Evolutionary conservation across 1,140 invertebrate species (phyloP).

Genomic region (Neodiprion fabricii): DNA sequence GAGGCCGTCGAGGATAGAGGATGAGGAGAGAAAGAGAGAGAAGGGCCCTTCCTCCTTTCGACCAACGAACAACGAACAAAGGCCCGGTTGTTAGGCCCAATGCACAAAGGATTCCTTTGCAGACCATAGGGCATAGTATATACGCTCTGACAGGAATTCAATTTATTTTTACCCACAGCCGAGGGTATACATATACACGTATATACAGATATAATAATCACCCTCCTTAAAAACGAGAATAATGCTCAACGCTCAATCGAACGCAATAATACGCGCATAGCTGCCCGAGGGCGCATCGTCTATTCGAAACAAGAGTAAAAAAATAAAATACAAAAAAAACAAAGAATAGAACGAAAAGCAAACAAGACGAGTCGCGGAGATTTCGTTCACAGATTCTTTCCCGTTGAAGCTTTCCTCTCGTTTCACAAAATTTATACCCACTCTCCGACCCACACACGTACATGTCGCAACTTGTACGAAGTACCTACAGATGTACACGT

Average conservation of each 20-base stretch:
- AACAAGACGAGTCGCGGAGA: too few species aligned
- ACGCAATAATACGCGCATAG: too few species aligned
- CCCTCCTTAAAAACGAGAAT: too few species aligned
- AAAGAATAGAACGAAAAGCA: too few species aligned
- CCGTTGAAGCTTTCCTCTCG: background rate
- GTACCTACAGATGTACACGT: background rate
- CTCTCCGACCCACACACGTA: background rate
- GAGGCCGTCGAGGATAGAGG: slow-evolving; percentile 16
- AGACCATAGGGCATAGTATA: background rate
- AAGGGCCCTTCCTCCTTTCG: slow-evolving; percentile 2
- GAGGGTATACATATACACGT: too few species aligned
- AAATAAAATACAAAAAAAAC: too few species aligned
- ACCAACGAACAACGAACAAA: slow-evolving; percentile 35
- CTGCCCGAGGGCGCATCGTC: too few species aligned
- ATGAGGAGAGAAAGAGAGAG: slow-evolving; percentile 13
- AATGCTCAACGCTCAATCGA: too few species aligned
- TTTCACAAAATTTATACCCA: background rate
- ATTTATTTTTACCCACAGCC: background rate
- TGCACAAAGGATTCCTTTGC: slow-evolving; percentile 22
- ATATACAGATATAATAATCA: too few species aligned
- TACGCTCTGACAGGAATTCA: background rate
- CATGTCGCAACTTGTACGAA: too few species aligned
- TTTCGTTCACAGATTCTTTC: too few species aligned
- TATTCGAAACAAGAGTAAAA: too few species aligned
- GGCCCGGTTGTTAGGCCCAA: slow-evolving; percentile 41